A percentile compares a stretch with the other conserved stretches of the same genome.
Evolutionary conservation across 2,888 invertebrate species (phyloP).

Genomic region (Tetragonisca angustula): DNA sequence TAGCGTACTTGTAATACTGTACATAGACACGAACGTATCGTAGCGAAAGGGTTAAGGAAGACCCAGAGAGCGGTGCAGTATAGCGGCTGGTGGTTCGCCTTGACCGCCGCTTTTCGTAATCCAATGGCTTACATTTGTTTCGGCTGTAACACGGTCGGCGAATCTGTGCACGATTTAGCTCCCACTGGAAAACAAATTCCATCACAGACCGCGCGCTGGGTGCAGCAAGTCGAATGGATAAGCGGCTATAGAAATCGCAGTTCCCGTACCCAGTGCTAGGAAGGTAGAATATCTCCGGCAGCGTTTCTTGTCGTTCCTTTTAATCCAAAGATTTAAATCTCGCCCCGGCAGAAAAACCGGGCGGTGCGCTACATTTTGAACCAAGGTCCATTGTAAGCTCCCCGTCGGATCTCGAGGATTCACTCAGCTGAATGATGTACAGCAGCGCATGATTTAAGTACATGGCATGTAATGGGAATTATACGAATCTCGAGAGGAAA

Average conservation of each 20-base stretch:
- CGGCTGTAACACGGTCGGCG: conserved; percentile 32
- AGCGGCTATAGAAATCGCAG: conserved; percentile 35
- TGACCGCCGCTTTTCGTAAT: conserved; percentile 25
- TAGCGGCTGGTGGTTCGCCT: neutral
- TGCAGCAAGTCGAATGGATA: conserved; percentile 41
- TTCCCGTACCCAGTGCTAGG: neutral
- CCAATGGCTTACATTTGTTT: conserved; percentile 52
- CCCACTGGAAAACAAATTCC: conserved; percentile 52
- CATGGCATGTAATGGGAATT: conserved; percentile 25
- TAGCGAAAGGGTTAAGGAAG: neutral
- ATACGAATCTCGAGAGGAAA: conserved; percentile 3
- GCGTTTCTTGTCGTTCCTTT: conserved; percentile 39
- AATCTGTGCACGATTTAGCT: conserved; percentile 45
- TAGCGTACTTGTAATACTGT: neutral
- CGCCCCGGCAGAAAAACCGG: neutral
- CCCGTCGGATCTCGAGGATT: conserved; percentile 28
- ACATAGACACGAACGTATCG: neutral
- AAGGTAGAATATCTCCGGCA: conserved; percentile 16
- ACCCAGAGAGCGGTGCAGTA: neutral
- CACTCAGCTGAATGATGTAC: conserved; percentile 27
- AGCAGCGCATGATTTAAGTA: conserved; percentile 41
- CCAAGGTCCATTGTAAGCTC: conserved; percentile 27
- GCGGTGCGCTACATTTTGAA: conserved; percentile 14
- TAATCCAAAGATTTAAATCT: conserved; percentile 56
- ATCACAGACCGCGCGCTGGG: conserved; percentile 8